These are phyloP conservation scores for Cylloceria caligata DNA, from an alignment of 2,888 invertebrate genomes.

Conservation along the genomic window DNA sequence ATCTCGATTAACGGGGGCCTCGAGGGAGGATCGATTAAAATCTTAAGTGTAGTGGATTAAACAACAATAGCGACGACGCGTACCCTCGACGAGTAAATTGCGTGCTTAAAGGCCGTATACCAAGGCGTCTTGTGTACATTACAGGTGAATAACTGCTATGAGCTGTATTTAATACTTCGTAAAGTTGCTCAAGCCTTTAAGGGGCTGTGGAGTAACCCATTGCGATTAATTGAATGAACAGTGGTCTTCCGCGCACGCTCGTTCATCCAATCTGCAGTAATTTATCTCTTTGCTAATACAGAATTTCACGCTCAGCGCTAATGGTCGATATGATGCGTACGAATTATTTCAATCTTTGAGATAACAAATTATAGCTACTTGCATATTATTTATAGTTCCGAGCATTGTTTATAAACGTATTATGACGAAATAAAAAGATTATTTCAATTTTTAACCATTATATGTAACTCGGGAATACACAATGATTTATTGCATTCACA, in stretches of 20 bases:
- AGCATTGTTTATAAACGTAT: neutral
- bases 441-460: neutral
- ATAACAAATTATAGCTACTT: neutral
- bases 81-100: constrained; percentile 41
- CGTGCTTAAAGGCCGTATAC: constrained; percentile 43
- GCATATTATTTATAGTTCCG: neutral
- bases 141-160: constrained; percentile 32
- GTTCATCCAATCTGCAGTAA: constrained; percentile 24
- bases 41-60: constrained; percentile 57
- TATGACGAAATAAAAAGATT: neutral
- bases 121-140: constrained; percentile 12
- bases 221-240: constrained; percentile 18
- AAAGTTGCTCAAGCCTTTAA: constrained; percentile 44
- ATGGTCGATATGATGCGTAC: constrained; percentile 2
- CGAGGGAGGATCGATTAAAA: constrained; percentile 60
- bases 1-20: constrained; percentile 21
- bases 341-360: neutral
- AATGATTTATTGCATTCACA: too few species aligned
- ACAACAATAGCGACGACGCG: constrained; percentile 10
- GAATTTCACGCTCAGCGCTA: constrained; percentile 18
- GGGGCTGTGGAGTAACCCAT: constrained; percentile 13
- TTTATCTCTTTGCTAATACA: constrained; percentile 11
- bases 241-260: constrained; percentile 1
- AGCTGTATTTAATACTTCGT: constrained; percentile 34
- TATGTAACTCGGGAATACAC: too few species aligned